Percentiles rank a stretch among this genome's conserved stretches.
Evolutionary conservation across 2,797 vertebrate genomes (phyloP).

Genomic region (Molossus alvarezi): DNA sequence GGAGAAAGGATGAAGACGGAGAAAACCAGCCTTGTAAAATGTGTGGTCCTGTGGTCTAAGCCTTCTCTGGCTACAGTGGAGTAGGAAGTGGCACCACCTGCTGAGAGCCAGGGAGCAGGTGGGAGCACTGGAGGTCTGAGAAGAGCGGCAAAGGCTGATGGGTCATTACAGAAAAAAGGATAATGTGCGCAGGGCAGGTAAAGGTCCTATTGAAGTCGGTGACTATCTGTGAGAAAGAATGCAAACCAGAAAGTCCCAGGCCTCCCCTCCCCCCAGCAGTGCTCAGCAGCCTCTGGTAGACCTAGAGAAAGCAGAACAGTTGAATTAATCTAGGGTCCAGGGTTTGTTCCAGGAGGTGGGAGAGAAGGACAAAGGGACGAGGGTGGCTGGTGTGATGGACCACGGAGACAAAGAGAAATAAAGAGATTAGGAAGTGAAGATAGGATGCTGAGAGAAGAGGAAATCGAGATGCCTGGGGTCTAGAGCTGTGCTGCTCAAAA

Average conservation of each 20-base stretch:
- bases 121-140: background rate
- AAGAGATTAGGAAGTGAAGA: too few species aligned
- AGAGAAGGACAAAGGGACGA: too few species aligned
- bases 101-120: background rate
- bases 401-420: too few species aligned
- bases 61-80: background rate
- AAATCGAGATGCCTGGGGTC: too few species aligned
- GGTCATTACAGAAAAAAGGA: background rate
- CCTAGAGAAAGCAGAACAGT: background rate
- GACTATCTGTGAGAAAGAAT: background rate
- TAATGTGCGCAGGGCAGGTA: conserved; percentile 39
- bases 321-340: background rate
- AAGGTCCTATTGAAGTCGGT: background rate
- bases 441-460: too few species aligned
- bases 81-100: conserved; percentile 26
- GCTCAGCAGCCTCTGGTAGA: background rate
- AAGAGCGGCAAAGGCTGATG: background rate
- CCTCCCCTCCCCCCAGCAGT: background rate
- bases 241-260: background rate
- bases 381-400: too few species aligned
- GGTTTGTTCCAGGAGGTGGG: background rate
- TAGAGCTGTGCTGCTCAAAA: too few species aligned
- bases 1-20: conserved; percentile 51
- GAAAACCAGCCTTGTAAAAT: conserved; percentile 40
- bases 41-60: background rate